Evolutionary conservation across 2,113 vertebrate genomes (phyloP), one percentile per base, ranked within the genome.

Genomic region (Sorex fumeus): DNA sequence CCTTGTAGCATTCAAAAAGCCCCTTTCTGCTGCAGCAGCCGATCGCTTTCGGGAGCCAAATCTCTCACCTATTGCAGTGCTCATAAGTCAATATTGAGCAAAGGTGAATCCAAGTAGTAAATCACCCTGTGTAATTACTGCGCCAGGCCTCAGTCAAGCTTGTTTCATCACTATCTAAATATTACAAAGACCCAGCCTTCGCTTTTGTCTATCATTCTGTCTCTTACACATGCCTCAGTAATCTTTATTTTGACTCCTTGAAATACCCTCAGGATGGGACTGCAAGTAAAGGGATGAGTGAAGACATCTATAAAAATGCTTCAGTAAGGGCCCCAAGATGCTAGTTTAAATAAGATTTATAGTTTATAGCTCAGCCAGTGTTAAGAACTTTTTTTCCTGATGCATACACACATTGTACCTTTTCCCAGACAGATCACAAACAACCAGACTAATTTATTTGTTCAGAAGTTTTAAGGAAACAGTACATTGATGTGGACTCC

Each of bases 231-330:
- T 1, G 3, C 57, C 87, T 91, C 89, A 90, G 47, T 71, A 77
- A 84, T 62, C 60, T 88, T 95, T 70, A 85, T 81, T 91, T 45
- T 84, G 80, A 93, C 70, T 95, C 74, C 69, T 92, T 85, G 43
- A 93, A 74, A 83, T 47, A 81, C 47, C 57, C 62, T 92, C 21
- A 27, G 88, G 77, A 87, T n/a, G 50, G 87, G 36, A 64, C 72
- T 86, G 66, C 34, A 34, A 32, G 23, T 40, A 84, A 81, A 47
- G 23, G 19, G 30, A 70, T 69, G 72, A 84, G 34, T 72, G 64
- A 67, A 87, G 36, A 45, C 12, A 34, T 43, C 72, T 69, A 76
- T 93, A 76, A 94, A 92, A 74, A 70, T 70, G 75, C 43, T 79
- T 83, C 76, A 43, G 8, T 30, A 67, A 82, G n/a, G 74, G 30